A percentile compares a stretch with the other conserved stretches of the same genome.
Conservation (phyloP, 1,140 invertebrate species). For the Apis dorsata region DNA sequence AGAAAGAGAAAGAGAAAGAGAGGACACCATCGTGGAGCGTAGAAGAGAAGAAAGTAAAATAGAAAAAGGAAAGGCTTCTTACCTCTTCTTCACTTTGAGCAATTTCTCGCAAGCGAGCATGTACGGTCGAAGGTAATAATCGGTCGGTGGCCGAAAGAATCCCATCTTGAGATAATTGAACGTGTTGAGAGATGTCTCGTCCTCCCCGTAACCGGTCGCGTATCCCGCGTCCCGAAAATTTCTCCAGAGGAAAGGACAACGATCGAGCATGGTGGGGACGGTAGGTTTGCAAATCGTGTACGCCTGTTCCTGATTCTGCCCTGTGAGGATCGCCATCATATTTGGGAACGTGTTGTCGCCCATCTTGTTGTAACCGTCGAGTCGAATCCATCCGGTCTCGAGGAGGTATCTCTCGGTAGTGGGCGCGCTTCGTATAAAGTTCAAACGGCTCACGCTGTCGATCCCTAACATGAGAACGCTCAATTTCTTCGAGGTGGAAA, state of each 20-base stretch:
- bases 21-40: rapidly evolving
- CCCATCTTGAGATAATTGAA: slow-evolving; percentile 91
- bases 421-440: slow-evolving; percentile 89
- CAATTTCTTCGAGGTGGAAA: slow-evolving; percentile 71
- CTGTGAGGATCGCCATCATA: slow-evolving; percentile 88
- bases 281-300: slow-evolving; percentile 80
- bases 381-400: slow-evolving; percentile 80
- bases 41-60: not conserved
- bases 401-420: slow-evolving; percentile 85
- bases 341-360: slow-evolving; percentile 92
- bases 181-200: slow-evolving; percentile 86
- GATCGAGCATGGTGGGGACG: slow-evolving; percentile 78
- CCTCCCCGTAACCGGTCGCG: slow-evolving; percentile 90
- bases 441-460: slow-evolving; percentile 90
- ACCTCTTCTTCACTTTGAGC: slow-evolving; percentile 80
- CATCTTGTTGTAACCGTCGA: slow-evolving; percentile 85
- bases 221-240: slow-evolving; percentile 86
- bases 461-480: slow-evolving; percentile 89
- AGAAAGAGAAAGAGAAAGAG: not conserved
- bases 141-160: slow-evolving; percentile 88
- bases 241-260: slow-evolving; percentile 91
- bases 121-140: slow-evolving; percentile 91
- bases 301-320: slow-evolving; percentile 80
- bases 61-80: not conserved
- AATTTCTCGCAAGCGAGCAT: slow-evolving; percentile 83